phyloP scores from a whole-genome alignment of 64 coral and sea anemone genomes.

The Montipora foliosa region DNA sequence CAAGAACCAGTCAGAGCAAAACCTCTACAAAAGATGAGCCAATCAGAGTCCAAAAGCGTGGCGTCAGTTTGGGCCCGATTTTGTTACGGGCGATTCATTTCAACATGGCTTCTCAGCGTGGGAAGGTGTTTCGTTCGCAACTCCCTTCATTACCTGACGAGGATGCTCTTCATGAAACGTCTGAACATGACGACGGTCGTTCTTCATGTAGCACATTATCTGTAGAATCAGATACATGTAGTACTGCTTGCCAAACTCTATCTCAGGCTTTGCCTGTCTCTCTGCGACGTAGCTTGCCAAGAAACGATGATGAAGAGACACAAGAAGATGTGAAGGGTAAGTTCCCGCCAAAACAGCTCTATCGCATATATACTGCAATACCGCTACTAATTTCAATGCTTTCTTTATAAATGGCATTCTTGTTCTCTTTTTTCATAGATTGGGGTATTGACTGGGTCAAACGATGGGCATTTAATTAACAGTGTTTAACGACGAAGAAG shows the following conservation, averaged over 20 bases:
- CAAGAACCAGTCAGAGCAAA: too few relatives aligned
- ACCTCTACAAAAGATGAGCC: background rate
- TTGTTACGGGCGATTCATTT: background rate
- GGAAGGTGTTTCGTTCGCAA: background rate
- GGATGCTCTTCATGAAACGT: background rate
- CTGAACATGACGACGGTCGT: background rate
- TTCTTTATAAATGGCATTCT: background rate
- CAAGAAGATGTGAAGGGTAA: constrained; percentile 1
- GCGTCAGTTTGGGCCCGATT: background rate
- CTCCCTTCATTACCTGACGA: background rate
- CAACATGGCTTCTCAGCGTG: background rate
- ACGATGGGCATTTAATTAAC: constrained; percentile 8
- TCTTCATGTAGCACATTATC: background rate
- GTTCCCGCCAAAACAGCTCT: constrained; percentile 31
- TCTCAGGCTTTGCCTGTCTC: constrained; percentile 2
- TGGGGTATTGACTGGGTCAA: constrained; percentile 36
- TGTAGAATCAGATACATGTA: background rate
- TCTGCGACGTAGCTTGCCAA: background rate
- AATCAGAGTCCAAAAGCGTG: constrained; percentile 11
- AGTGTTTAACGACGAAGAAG: constrained; percentile 16
- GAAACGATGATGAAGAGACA: constrained; percentile 1
- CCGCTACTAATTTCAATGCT: background rate
- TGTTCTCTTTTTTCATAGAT: constrained; percentile 27
- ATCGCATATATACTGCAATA: too few relatives aligned
- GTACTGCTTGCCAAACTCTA: background rate